A percentile compares a stretch with the other conserved stretches of the same genome.
Conservation (phyloP, 2,797 vertebrate species). For the Ispidina lecontei region DNA sequence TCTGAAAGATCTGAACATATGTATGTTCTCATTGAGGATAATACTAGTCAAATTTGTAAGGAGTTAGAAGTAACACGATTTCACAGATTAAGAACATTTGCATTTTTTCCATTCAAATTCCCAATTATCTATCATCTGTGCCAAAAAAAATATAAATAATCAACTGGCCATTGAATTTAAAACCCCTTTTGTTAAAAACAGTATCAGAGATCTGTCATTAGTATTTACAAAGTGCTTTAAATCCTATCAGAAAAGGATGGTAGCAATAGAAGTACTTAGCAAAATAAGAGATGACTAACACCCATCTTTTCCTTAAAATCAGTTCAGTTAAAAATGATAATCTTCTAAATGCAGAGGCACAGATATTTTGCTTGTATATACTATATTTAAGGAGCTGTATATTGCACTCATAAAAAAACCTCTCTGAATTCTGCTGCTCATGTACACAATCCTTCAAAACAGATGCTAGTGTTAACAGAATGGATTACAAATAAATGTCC, state of each 20-base stretch:
- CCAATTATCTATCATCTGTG: constrained; percentile 24
- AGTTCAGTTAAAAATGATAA: neutral
- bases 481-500: neutral
- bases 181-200: constrained; percentile 32
- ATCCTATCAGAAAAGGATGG: constrained; percentile 18
- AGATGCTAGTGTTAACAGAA: neutral
- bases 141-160: neutral
- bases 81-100: constrained; percentile 8
- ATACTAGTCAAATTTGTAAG: neutral
- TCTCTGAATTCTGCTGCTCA: neutral
- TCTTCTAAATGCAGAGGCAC: neutral
- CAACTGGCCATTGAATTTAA: constrained; percentile 38
- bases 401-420: neutral
- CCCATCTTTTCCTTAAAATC: constrained; percentile 32
- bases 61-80: constrained; percentile 17
- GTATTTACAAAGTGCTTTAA: constrained; percentile 31
- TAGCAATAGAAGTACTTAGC: constrained; percentile 3
- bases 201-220: constrained; percentile 7
- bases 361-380: neutral
- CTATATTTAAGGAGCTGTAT: neutral
- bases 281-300: constrained; percentile 4
- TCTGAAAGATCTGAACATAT: constrained; percentile 20
- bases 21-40: neutral
- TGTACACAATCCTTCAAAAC: neutral
- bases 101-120: constrained; percentile 30